Base-by-base conservation (phyloP, 2,888 invertebrate genomes). In the Stratiomys singularior region DNA sequence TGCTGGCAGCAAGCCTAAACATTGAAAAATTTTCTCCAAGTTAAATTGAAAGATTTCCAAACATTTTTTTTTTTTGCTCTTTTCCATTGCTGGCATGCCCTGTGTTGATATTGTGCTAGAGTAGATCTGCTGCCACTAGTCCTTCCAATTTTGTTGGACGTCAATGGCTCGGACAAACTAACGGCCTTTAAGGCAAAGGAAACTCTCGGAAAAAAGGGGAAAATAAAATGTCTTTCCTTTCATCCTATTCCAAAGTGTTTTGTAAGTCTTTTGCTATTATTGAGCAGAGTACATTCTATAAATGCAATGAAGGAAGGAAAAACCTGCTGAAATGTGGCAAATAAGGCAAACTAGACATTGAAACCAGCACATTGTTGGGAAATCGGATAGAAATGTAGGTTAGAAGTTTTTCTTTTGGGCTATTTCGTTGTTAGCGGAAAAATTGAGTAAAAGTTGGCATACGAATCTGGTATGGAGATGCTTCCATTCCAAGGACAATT, bases 361-460 rank as follows among this genome's bases (percentile, higher is more conserved):
- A 37, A 5, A 9, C 56, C 28, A 25, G 18, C 30, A 27, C 56
- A 44, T 27, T 52, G 71, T 52, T 72, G 23, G 46, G 46, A 52
- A 69, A 72, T 72, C 27, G 71, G 71, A 72, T 28, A 27, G 71
- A 27, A 72, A 72, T 52, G 30, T 72, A 56, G 71, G 56, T 56
- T 72, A 72, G 47, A 47, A 66, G 66, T 5, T 63, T 63, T 63
- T 18, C 9, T 9, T 72, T 52, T 1, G 28, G 71, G 23, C 46
- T 27, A 52, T 27, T 27, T 52, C 56, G 52, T 72, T 72, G 52
- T 28, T 72, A 56, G 28, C 28, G 25, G 30, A n/a, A 11, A 56
- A 28, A 52, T 72, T 28, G 71, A 71, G 37, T 66, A 18, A 52
- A 18, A 52, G 28, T 72, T 72, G 71, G 71, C 71, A 72, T 2